Conservation (phyloP, 2,888 invertebrate genomes). For the Agonopterix alstromeriana region DNA sequence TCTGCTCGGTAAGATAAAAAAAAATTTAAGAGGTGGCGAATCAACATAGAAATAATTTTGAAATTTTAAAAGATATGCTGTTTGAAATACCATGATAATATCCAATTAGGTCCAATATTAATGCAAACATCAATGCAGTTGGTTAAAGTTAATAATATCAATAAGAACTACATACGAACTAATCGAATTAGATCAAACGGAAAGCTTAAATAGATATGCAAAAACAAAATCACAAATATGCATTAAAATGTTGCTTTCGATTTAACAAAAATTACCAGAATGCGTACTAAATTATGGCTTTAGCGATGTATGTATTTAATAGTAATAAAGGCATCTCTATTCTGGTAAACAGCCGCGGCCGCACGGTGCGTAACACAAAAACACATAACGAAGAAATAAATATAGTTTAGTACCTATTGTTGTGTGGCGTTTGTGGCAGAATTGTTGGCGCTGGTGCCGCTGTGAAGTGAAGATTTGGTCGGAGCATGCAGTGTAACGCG, state of each 20-base stretch:
- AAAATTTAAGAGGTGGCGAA: background rate
- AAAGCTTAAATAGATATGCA: conserved; percentile 55
- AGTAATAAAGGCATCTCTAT: conserved; percentile 59
- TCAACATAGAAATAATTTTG: background rate
- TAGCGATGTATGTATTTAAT: conserved; percentile 46
- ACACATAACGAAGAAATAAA: conserved; percentile 67
- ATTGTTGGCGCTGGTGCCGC: conserved; percentile 76
- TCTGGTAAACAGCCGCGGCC: conserved; percentile 60
- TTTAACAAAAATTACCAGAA: conserved; percentile 44
- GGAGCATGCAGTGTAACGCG: conserved; percentile 94
- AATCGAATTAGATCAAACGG: conserved; percentile 53
- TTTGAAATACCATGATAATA: background rate
- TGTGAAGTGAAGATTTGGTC: conserved; percentile 77
- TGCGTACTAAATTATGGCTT: conserved; percentile 56
- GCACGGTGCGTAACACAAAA: conserved; percentile 72
- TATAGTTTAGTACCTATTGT: conserved; percentile 74
- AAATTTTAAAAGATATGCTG: background rate
- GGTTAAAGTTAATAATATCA: conserved; percentile 63
- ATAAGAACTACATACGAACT: conserved; percentile 42
- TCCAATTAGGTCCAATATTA: conserved; percentile 8
- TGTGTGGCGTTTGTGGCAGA: conserved; percentile 74
- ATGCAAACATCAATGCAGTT: conserved; percentile 42
- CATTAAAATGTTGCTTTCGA: conserved; percentile 74
- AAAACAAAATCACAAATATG: conserved; percentile 63
- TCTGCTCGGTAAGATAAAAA: background rate